These are phyloP conservation scores for Poeciliopsis occidentalis DNA, from an alignment of 2,113 vertebrate species.

Conservation along the genomic window DNA sequence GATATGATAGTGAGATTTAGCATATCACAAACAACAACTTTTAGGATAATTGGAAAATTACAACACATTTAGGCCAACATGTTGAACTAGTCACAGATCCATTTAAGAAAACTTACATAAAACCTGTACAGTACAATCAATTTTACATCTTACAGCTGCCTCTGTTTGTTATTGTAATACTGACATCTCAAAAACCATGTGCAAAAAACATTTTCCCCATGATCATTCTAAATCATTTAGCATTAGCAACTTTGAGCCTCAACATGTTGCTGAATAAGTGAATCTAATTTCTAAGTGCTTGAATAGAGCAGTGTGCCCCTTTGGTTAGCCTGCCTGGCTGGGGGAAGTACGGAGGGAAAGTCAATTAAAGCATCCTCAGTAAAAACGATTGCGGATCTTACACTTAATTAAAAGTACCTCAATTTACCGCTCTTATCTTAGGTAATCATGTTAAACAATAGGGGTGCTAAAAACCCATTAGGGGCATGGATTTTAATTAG, in stretches of 20 bases:
- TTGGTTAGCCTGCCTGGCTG: slow-evolving; percentile 8
- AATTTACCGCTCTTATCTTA: slow-evolving; percentile 76
- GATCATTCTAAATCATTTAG: too few species aligned
- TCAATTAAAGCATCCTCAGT: slow-evolving; percentile 45
- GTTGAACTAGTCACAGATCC: too few species aligned
- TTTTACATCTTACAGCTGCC: too few species aligned
- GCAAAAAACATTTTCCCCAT: too few species aligned
- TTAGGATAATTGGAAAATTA: too few species aligned
- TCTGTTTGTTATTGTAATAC: too few species aligned
- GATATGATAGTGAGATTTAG: too few species aligned
- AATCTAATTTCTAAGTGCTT: slow-evolving; percentile 31
- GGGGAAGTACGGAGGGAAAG: slow-evolving; percentile 37
- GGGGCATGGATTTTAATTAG: slow-evolving; percentile 79
- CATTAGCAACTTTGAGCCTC: not conserved
- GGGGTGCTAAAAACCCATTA: slow-evolving; percentile 75
- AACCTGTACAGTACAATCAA: too few species aligned
- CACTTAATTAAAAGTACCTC: slow-evolving; percentile 71
- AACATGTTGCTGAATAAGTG: slow-evolving; percentile 7
- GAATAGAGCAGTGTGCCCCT: slow-evolving; percentile 14
- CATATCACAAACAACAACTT: too few species aligned
- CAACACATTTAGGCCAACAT: too few species aligned
- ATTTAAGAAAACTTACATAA: too few species aligned
- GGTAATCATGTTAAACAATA: slow-evolving; percentile 78
- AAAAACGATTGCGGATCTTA: slow-evolving; percentile 66
- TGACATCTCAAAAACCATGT: too few species aligned